These are phyloP conservation scores for Pluvialis apricaria DNA, from an alignment of 2,113 vertebrate species.

Conservation along the genomic window DNA sequence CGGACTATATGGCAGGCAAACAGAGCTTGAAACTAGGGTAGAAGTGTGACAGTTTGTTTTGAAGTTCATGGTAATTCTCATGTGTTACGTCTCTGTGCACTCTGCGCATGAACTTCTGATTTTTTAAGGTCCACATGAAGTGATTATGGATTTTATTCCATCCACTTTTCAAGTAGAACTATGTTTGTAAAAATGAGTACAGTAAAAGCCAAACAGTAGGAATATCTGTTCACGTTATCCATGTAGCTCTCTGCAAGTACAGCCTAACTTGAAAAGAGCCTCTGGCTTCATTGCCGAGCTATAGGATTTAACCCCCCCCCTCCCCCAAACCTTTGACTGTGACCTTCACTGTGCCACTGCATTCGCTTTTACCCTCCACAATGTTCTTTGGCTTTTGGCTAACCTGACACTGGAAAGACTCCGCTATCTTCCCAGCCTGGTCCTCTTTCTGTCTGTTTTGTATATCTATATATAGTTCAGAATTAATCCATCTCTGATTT, in stretches of 20 bases:
- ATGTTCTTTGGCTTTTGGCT: neutral
- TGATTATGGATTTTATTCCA: neutral
- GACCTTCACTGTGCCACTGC: neutral
- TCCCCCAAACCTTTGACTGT: neutral
- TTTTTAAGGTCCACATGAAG: neutral
- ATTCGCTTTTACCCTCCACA: neutral
- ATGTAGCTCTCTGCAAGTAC: neutral
- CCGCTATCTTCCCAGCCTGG: neutral
- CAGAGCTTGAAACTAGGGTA: neutral
- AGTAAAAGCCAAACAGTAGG: neutral
- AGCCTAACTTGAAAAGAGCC: slow-evolving; percentile 21
- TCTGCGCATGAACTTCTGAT: neutral
- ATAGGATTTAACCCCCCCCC: neutral
- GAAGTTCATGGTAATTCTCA: neutral
- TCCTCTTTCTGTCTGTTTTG: neutral
- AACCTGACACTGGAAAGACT: neutral
- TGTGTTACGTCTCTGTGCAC: neutral
- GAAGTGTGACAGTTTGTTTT: neutral
- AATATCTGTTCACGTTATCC: neutral
- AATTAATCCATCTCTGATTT: neutral
- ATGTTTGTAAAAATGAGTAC: neutral
- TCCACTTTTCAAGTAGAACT: neutral
- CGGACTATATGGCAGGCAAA: neutral
- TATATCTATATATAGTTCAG: neutral
- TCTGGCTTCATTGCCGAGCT: neutral